Conservation (phyloP, 2,888 invertebrate species). For the Drosophila bunnanda region DNA sequence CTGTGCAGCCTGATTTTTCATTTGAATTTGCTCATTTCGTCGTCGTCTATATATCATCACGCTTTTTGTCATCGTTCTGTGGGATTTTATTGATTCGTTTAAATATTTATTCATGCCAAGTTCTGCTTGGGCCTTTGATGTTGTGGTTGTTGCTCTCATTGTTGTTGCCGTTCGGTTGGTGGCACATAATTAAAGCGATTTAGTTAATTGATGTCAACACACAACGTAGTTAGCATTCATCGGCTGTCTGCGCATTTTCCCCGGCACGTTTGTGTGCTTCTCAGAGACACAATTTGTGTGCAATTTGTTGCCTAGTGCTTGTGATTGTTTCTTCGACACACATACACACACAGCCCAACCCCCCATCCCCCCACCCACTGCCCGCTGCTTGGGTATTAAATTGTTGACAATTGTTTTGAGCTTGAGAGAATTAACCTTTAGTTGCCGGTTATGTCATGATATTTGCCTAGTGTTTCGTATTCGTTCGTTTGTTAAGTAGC, state of each 20-base stretch:
- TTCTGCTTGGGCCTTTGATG: conserved; percentile 20
- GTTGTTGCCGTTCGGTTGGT: conserved; percentile 31
- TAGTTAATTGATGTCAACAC: conserved; percentile 77
- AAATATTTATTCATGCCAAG: conserved; percentile 44
- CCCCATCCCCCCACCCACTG: not conserved
- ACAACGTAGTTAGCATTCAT: conserved; percentile 56
- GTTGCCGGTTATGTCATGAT: conserved; percentile 68
- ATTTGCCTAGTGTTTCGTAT: conserved; percentile 42
- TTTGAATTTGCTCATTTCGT: conserved; percentile 51
- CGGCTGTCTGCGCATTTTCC: conserved; percentile 43
- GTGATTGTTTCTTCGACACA: conserved; percentile 33
- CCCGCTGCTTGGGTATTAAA: conserved; percentile 54
- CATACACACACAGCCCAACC: not conserved
- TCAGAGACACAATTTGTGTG: conserved; percentile 40
- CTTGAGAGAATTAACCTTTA: conserved; percentile 77
- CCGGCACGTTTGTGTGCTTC: conserved; percentile 28
- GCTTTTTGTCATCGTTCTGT: conserved; percentile 66
- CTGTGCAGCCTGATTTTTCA: conserved; percentile 3
- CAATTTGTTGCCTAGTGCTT: conserved; percentile 57
- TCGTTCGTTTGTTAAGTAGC: conserved; percentile 17
- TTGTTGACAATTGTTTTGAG: conserved; percentile 79
- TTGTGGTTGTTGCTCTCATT: conserved; percentile 7
- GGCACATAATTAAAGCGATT: conserved; percentile 67
- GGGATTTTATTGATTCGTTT: conserved; percentile 82
- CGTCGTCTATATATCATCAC: conserved; percentile 22